phyloP scores from a whole-genome alignment of 2,888 invertebrate genomes.

The Dryocosmus kuriphilus region DNA sequence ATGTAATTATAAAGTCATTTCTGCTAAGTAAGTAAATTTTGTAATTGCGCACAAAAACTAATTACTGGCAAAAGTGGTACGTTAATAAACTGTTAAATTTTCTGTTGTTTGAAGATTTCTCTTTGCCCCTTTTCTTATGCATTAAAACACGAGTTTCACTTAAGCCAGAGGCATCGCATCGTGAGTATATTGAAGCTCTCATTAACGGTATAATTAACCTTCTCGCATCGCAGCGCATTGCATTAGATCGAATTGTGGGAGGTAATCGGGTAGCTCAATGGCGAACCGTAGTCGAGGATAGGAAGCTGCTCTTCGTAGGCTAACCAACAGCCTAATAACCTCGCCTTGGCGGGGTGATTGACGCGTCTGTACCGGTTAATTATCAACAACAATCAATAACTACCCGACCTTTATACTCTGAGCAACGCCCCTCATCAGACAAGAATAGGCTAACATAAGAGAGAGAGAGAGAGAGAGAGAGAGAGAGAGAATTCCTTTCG shows the following conservation, averaged over 20 bases:
- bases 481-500: conserved; percentile 35
- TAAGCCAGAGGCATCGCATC: conserved; percentile 48
- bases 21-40: not conserved
- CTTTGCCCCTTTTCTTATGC: conserved; percentile 25
- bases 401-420: conserved; percentile 53
- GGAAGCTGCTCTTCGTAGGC: conserved; percentile 65
- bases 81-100: conserved; percentile 23
- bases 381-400: conserved; percentile 76
- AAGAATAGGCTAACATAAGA: conserved; percentile 21
- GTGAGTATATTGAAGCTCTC: conserved; percentile 65
- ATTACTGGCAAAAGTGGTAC: conserved; percentile 8
- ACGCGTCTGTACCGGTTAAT: conserved; percentile 75
- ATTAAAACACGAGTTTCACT: conserved; percentile 26
- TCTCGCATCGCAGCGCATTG: conserved; percentile 71
- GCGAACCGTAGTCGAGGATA: conserved; percentile 60
- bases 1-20: not conserved
- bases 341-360: conserved; percentile 73
- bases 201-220: conserved; percentile 75
- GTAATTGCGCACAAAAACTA: not conserved
- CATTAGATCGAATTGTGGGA: conserved; percentile 75
- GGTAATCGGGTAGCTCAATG: conserved; percentile 73
- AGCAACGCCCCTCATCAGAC: conserved; percentile 52
- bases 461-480: conserved; percentile 10
- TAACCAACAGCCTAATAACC: conserved; percentile 76
- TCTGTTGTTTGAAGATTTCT: conserved; percentile 21